Conservation (phyloP, 64 coral and sea anemone genomes). For the Stylophora pistillata region DNA sequence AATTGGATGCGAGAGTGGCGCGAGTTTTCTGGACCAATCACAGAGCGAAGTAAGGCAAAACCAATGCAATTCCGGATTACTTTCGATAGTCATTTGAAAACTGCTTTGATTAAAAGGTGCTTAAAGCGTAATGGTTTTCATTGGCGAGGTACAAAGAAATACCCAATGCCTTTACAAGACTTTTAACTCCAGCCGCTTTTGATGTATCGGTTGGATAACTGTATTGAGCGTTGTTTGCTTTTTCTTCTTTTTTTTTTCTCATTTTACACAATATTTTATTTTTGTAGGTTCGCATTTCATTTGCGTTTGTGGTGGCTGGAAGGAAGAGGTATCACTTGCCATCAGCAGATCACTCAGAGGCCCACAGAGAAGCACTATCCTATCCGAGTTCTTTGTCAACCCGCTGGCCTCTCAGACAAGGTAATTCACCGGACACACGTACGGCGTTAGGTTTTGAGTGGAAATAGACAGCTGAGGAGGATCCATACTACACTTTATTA, state of each 20-base stretch:
- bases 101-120: too few relatives aligned
- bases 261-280: too few relatives aligned
- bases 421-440: neutral
- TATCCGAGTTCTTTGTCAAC: constrained; percentile 58
- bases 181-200: too few relatives aligned
- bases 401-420: constrained; percentile 46
- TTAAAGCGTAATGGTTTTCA: too few relatives aligned
- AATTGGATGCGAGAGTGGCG: too few relatives aligned
- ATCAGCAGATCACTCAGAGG: constrained; percentile 78
- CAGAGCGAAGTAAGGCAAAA: too few relatives aligned
- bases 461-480: too few relatives aligned
- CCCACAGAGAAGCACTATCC: constrained; percentile 93
- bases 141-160: neutral
- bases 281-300: constrained; percentile 89
- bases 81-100: too few relatives aligned
- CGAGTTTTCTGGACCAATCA: too few relatives aligned
- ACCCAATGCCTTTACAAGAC: neutral
- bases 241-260: neutral
- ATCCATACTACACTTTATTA: too few relatives aligned
- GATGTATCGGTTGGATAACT: neutral
- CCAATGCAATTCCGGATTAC: too few relatives aligned
- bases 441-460: too few relatives aligned
- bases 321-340: constrained; percentile 87
- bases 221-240: neutral
- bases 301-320: constrained; percentile 84